Base-by-base conservation (phyloP, 1,140 invertebrate species). In the Pinna nobilis region DNA sequence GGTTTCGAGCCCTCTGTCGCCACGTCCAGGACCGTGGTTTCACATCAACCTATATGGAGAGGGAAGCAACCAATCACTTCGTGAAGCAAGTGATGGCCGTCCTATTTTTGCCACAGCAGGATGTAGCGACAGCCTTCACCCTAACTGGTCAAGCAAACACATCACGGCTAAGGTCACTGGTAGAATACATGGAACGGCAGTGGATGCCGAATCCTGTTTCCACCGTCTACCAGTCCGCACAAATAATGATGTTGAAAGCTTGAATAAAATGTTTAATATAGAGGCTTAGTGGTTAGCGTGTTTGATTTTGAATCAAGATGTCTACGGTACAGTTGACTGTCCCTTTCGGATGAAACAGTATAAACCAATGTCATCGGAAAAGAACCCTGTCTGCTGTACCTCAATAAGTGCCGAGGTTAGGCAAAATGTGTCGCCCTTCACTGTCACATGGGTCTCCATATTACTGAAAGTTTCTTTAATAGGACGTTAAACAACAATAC, bases 171-270 rank as follows among this genome's bases (percentile, higher is more conserved):
- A 28, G 35, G 30, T 57, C 13, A 11, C 53, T 57, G 5, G 28
- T 57, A 13, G 7, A 1, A 11, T 33, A 57, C 28, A 57, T 57
- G 2, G 53, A 57, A 28, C 13, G 53, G 5, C 49, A 20, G 11
- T n/a, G 23, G 23, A 20, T 9, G 0, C n/a, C 20, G 20, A 53
- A 53, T 25, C 50, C 4, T 9, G 1, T 25, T 15, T 53, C 11
- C 37, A 57, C 30, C 28, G 15, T 3, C 0, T 32, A 25, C 53
- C 53, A 30, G 30, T 57, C 1, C 9, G 53, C 1, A 57, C 32
- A 30, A 57, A 57, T 33, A 57, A 57, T 57, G 53, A 35, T 35
- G 53, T 33, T 18, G 30, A 57, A 57, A 32, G 53, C 35, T 28
- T 32, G 30, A 50, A 1, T 2, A 50, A 50, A 15, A 50, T 50